Evolutionary conservation across 1,140 invertebrate species (phyloP).

Genomic region (Heliconius congener): DNA sequence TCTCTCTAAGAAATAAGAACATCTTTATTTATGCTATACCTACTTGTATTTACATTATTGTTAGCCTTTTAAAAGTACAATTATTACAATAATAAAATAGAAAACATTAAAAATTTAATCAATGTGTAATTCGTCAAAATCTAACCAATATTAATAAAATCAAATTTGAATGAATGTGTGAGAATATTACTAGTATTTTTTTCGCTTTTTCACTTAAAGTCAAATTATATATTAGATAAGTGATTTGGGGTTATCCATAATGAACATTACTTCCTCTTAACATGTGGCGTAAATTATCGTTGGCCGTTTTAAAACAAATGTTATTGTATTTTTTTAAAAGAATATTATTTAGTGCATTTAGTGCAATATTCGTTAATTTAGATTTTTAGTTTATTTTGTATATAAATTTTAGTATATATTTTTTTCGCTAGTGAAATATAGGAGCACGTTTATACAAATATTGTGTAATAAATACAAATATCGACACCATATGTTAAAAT

Average conservation of each 20-base stretch:
- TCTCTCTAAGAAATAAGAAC: neutral
- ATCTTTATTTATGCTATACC: neutral
- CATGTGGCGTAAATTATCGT: no score
- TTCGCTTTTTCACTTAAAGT: neutral
- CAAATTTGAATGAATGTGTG: neutral
- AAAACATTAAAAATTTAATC: neutral
- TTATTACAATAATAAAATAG: neutral
- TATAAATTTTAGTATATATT: conserved; percentile 2
- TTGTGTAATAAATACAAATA: neutral
- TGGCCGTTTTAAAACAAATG: neutral
- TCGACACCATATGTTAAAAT: conserved; percentile 14
- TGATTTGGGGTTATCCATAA: no score
- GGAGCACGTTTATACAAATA: conserved; percentile 7
- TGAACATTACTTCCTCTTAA: no score
- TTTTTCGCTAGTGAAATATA: neutral
- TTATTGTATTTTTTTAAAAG: conserved; percentile 8
- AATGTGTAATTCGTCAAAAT: neutral
- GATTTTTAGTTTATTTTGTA: neutral
- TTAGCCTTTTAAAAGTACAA: neutral
- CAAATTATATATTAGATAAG: neutral
- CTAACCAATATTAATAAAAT: neutral
- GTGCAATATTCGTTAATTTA: neutral
- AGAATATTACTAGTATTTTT: neutral
- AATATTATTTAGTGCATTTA: neutral
- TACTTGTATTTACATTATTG: neutral